A percentile compares a stretch with the other conserved stretches of the same genome.
Conservation (phyloP, 2,113 vertebrate genomes). For the Rhipidura dahli region DNA sequence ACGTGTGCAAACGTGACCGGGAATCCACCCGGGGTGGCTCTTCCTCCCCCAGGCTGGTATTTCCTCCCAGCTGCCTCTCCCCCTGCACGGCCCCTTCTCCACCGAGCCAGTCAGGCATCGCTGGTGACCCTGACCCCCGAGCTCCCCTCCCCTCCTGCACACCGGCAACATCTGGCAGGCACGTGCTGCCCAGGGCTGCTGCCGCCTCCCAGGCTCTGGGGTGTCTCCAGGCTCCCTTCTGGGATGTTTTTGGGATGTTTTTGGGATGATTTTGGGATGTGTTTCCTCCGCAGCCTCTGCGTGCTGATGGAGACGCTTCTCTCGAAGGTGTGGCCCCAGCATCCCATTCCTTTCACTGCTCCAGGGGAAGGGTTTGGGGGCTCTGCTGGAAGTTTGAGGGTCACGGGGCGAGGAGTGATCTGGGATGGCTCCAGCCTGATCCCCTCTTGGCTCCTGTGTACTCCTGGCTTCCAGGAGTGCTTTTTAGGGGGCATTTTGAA, state of each 20-base stretch:
- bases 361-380: neutral
- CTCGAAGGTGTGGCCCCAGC: neutral
- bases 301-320: neutral
- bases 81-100: neutral
- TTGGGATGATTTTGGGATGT: neutral
- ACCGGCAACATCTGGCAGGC: conserved; percentile 4
- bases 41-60: neutral
- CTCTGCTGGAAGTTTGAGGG: neutral
- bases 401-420: neutral
- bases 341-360: neutral
- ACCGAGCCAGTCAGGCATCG: fast-evolving
- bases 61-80: conserved; percentile 6
- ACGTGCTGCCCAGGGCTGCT: neutral
- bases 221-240: neutral
- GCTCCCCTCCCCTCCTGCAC: neutral
- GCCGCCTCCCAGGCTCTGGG: neutral
- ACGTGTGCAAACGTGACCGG: neutral
- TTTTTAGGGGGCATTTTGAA: neutral
- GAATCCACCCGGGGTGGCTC: neutral
- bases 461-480: neutral
- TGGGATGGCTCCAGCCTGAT: neutral
- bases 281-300: neutral
- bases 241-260: neutral
- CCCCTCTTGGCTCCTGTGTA: neutral
- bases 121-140: neutral